A percentile compares a stretch with the other conserved stretches of the same genome.
Evolutionary conservation across 2,797 vertebrate species (phyloP).

Genomic region (Anguilla anguilla): DNA sequence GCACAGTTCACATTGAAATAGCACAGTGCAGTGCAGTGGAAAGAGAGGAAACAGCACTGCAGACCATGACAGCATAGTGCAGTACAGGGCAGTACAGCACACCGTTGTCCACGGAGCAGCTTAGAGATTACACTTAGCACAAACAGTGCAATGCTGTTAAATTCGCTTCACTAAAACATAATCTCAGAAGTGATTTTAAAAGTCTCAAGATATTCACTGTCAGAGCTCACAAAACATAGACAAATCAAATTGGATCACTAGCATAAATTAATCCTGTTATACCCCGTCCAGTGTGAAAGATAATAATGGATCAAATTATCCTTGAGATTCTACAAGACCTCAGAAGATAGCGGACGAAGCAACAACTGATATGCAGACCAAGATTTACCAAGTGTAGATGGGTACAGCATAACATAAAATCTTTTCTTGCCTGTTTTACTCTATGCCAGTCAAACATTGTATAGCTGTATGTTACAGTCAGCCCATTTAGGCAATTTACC

Average conservation of each 20-base stretch:
- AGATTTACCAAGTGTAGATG: background rate
- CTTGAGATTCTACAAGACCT: background rate
- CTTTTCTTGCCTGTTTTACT: background rate
- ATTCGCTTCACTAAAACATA: background rate
- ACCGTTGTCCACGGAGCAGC: background rate
- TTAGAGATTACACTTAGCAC: background rate
- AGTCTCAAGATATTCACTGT: background rate
- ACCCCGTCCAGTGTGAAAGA: background rate
- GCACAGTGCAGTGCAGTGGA: background rate
- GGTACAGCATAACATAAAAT: background rate
- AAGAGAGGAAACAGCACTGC: background rate
- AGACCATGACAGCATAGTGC: constrained; percentile 9
- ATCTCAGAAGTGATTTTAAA: background rate
- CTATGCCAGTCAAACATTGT: background rate
- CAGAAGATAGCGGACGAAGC: background rate
- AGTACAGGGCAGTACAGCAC: background rate
- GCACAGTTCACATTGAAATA: background rate
- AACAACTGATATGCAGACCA: background rate
- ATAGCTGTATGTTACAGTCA: background rate
- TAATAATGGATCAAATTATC: background rate
- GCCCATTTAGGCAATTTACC: background rate
- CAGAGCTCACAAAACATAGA: background rate
- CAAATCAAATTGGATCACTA: background rate
- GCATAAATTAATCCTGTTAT: background rate
- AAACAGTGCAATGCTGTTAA: background rate